Evolutionary conservation across 2,888 invertebrate species (phyloP).

Genomic region (Empis livida): DNA sequence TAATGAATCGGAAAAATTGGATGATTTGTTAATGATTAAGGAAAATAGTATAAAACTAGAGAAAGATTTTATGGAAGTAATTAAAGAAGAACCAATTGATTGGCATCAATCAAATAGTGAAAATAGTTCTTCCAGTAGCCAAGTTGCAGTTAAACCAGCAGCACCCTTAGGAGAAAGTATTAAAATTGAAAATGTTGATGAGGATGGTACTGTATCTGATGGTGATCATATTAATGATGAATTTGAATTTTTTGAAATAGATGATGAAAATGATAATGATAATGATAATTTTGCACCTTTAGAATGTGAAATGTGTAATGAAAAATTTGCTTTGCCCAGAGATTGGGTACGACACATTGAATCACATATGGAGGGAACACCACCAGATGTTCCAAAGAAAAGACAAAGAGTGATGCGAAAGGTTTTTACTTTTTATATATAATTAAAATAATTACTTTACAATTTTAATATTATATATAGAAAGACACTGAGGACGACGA

Average conservation of each 20-base stretch:
- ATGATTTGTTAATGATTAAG: no score
- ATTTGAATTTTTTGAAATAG: constrained; percentile 30
- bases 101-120: constrained; percentile 38
- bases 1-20: no score
- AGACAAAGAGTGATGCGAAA: constrained; percentile 42
- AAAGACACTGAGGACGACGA: constrained; percentile 55
- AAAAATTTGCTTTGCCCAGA: constrained; percentile 67
- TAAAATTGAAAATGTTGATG: constrained; percentile 9
- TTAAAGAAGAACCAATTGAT: constrained; percentile 54
- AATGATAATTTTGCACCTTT: constrained; percentile 54
- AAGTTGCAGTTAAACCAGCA: constrained; percentile 7
- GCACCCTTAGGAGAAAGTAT: constrained; percentile 7
- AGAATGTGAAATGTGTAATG: constrained; percentile 71
- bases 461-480: constrained; percentile 2
- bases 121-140: constrained; percentile 1
- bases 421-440: constrained; percentile 6
- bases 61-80: constrained; percentile 18
- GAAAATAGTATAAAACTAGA: background rate
- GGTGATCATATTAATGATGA: constrained; percentile 8
- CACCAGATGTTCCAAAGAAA: constrained; percentile 34
- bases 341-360: constrained; percentile 77
- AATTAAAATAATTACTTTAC: no score
- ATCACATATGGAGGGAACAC: constrained; percentile 52
- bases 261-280: constrained; percentile 13
- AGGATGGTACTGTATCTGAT: constrained; percentile 19